Base-by-base conservation (phyloP, 1,140 invertebrate species). In the Augochlora pura region DNA sequence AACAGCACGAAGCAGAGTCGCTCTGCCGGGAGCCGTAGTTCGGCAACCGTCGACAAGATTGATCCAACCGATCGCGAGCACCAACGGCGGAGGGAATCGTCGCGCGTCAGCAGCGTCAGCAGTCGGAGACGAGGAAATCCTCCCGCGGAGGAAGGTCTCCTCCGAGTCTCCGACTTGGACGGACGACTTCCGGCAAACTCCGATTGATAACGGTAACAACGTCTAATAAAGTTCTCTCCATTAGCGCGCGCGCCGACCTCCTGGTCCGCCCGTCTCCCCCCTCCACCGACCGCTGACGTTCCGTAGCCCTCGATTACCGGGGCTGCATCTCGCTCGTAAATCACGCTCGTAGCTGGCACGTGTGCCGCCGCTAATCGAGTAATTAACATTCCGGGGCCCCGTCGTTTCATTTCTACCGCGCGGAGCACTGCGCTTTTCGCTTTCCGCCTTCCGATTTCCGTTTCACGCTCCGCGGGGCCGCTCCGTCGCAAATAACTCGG, bases 351-450 rank as follows among this genome's bases (percentile, higher is more conserved):
- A 70, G 79, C 79, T 78, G 76, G 71, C 83, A 85, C 84, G 83
- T 80, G 83, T 73, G 71, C 72, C 68, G 25, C 12, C 74, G 70
- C 66, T 86, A 86, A 86, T 86, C 84, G 84, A 86, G 84, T 82
- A 85, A 86, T 86, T 86, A 86, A 86, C 84, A 86, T 86, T 86
- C 84, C 84, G 68, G 85, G 80, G 68, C 79, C 84, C n/a, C n/a
- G n/a, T n/a, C 84, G 84, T 86, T 85, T 86, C 82, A 82, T 85
- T 85, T 73, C 65, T 80, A 82, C 46, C 72, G 72, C 75, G 68
- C 63, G 84, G 74, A 46, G 12, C 9, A 12, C 9, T 10, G 10
- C 9, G 42, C 42, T 12, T 46, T 14, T 46, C 42, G 42, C 10
- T 46, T 46, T 14, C 10, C 14, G 9, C 42, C 9, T 42, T 42